Conservation (phyloP, 2,113 vertebrate genomes). For the Nothoprocta pentlandii region DNA sequence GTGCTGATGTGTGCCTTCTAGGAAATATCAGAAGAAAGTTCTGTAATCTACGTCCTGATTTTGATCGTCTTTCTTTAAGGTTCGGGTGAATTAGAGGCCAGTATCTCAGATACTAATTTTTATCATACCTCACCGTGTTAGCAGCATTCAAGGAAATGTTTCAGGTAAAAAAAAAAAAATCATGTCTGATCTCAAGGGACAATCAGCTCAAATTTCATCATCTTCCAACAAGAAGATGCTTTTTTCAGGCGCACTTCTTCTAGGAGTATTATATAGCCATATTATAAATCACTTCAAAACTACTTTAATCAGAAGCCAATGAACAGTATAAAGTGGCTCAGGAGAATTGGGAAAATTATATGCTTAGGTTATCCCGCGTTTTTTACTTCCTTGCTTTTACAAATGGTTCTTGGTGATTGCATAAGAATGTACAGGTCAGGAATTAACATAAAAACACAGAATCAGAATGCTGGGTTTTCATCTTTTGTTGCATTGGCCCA, state of each 20-base stretch:
- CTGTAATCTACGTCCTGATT: neutral
- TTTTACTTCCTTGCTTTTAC: neutral
- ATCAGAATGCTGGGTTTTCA: neutral
- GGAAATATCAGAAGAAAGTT: neutral
- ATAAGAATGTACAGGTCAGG: neutral
- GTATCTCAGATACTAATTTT: neutral
- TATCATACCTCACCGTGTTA: neutral
- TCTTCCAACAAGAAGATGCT: neutral
- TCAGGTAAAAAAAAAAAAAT: neutral
- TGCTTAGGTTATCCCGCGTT: neutral
- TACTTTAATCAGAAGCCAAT: slow-evolving; percentile 1
- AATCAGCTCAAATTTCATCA: neutral
- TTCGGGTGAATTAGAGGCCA: neutral
- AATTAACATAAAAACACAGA: neutral
- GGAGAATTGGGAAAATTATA: neutral
- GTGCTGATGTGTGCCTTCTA: neutral
- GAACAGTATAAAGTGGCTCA: neutral
- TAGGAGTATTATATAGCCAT: slow-evolving; percentile 9
- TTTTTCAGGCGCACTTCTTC: neutral
- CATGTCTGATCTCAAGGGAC: neutral
- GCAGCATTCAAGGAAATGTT: neutral
- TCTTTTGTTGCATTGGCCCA: neutral
- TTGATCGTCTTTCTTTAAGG: neutral
- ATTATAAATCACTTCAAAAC: neutral
- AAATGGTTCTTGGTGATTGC: neutral